A percentile compares a stretch with the other conserved stretches of the same genome.
Evolutionary conservation across 2,888 invertebrate genomes (phyloP).

Genomic region (Panzeria rudis): DNA sequence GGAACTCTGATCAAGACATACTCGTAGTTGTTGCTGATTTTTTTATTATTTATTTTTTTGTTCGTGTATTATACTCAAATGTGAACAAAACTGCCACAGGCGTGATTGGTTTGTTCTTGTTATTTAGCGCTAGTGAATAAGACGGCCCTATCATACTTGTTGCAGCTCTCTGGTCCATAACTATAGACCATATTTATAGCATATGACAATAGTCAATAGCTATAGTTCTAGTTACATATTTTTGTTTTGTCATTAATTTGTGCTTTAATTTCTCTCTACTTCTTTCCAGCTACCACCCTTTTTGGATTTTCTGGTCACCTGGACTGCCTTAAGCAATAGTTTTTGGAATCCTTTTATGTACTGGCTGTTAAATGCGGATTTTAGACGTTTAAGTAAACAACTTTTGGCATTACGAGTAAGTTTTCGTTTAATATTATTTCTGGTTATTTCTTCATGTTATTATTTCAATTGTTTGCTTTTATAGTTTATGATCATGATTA

Average conservation of each 20-base stretch:
- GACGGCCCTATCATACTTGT: too few relatives aligned
- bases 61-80: too few relatives aligned
- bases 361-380: constrained; percentile 94
- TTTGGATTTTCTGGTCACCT: constrained; percentile 93
- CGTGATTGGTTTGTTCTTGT: too few relatives aligned
- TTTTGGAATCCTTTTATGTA: constrained; percentile 96
- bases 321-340: constrained; percentile 94
- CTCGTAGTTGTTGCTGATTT: too few relatives aligned
- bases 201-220: too few relatives aligned
- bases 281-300: constrained; percentile 88
- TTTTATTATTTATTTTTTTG: too few relatives aligned
- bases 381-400: constrained; percentile 91
- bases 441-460: neutral
- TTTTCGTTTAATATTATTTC: constrained; percentile 11
- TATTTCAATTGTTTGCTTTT: constrained; percentile 28
- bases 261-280: neutral
- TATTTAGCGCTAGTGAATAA: too few relatives aligned
- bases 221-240: neutral
- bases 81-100: too few relatives aligned
- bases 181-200: too few relatives aligned
- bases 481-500: constrained; percentile 62
- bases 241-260: neutral
- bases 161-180: too few relatives aligned
- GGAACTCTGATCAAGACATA: too few relatives aligned
- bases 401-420: constrained; percentile 90